Base-by-base conservation (phyloP, 2,888 invertebrate species). In the Aporophyla nigra region DNA sequence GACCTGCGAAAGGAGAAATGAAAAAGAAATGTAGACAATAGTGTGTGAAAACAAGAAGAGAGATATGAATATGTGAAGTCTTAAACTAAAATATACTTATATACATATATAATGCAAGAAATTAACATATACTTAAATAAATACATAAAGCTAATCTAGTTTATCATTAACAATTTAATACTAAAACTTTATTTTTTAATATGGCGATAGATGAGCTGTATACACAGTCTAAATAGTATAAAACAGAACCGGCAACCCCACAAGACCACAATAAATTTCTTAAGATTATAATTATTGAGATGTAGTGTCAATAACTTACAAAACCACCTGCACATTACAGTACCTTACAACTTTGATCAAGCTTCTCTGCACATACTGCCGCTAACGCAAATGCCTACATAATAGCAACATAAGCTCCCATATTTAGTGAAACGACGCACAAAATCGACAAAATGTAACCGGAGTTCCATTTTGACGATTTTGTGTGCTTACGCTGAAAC, bases 381-480 rank as follows among this genome's bases (percentile, higher is more conserved):
- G 19, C n/a, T 49, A 66, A n/a, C 7, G n/a, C n/a, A 16, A 21
- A 14, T 49, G 9, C 12, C n/a, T 51, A 10, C 65, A 49, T 58
- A 49, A 40, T 54, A 21, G 21, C 7, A 53, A 27, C 49, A 14
- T 54, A 14, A 63, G 0, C 19, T 49, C 43, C 10, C 21, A 40
- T 14, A 58, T 21, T 53, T 46, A 12, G 19, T 27, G 43, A 14
- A 53, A 54, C 27, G 19, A 7, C 14, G 2, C 46, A 24, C 10
- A 16, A 43, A 56, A 49, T 71, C 7, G 16, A 49, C 16, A 59
- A 66, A 77, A 49, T 51, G 4, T 49, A 72, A 62, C 21, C 54
- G 9, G 66, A n/a, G n/a, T 33, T 33, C 33, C 33, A 33, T 3
- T n/a, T 33, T 33, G 33, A 2, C 33, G 3, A 33, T 33, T 33